Conservation (phyloP, 2,113 vertebrate genomes). For the Stomatorhinus ivindoensis region DNA sequence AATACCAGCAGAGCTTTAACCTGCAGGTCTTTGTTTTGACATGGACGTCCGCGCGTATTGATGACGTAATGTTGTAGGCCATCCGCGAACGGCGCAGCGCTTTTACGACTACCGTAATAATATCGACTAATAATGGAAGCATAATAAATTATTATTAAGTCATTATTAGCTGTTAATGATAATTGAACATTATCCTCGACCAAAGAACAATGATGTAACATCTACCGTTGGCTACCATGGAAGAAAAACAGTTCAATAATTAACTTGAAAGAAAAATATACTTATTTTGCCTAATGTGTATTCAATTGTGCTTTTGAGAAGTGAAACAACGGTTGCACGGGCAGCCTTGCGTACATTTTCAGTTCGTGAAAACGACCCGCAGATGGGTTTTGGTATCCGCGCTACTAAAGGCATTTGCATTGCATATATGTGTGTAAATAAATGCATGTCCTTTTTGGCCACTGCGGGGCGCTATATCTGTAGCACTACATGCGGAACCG, state of each 20-base stretch:
- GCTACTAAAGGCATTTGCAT: neutral
- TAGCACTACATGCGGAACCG: neutral
- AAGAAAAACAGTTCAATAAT: neutral
- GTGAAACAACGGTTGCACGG: neutral
- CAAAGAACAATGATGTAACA: neutral
- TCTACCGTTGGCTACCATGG: neutral
- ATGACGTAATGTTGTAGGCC: neutral
- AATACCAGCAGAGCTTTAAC: neutral
- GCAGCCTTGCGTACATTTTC: neutral
- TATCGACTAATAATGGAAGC: neutral
- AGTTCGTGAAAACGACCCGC: neutral
- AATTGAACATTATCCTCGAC: neutral
- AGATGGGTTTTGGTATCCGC: neutral
- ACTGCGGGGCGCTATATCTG: neutral
- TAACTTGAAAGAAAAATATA: neutral
- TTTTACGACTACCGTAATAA: neutral
- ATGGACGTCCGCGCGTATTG: neutral
- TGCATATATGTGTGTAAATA: neutral
- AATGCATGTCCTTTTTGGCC: neutral
- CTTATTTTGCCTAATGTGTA: neutral
- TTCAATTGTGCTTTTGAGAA: neutral
- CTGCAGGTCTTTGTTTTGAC: conserved; percentile 2
- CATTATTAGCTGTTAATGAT: neutral
- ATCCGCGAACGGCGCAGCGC: neutral
- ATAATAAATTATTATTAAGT: neutral